A percentile compares a stretch with the other conserved stretches of the same genome.
Evolutionary conservation across 2,888 invertebrate species (phyloP).

Genomic region (Eumerus sabulonum): DNA sequence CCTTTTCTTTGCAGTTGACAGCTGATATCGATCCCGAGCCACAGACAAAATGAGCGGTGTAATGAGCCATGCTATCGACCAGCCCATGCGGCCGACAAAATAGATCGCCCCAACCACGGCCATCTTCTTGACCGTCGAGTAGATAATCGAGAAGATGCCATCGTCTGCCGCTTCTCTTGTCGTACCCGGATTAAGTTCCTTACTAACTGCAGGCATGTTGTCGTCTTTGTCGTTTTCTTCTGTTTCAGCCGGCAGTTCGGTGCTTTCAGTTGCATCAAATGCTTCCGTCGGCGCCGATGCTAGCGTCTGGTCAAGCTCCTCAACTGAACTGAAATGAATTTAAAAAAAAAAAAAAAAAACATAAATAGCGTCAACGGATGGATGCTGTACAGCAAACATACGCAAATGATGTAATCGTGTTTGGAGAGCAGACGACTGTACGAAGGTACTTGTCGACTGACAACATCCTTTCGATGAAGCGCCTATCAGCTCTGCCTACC

Average conservation of each 20-base stretch:
- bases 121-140: constrained; percentile 84
- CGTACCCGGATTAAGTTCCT: constrained; percentile 58
- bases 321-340: constrained; percentile 45
- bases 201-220: constrained; percentile 57
- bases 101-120: constrained; percentile 88
- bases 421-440: constrained; percentile 7
- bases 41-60: constrained; percentile 88
- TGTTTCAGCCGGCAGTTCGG: constrained; percentile 1
- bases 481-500: no score
- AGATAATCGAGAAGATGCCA: constrained; percentile 82
- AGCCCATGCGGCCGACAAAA: constrained; percentile 90
- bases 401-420: constrained; percentile 30
- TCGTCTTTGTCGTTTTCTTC: constrained; percentile 25
- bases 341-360: constrained; percentile 5
- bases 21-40: constrained; percentile 88
- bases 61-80: constrained; percentile 90
- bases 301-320: constrained; percentile 39
- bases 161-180: constrained; percentile 70
- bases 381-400: neutral
- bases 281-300: constrained; percentile 30
- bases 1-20: constrained; percentile 86
- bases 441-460: no score
- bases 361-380: no score
- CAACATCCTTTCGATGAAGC: no score
- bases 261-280: constrained; percentile 20